A percentile compares a stretch with the other conserved stretches of the same genome.
phyloP scores from a whole-genome alignment of 1,140 invertebrate species.

The Eriocheir sinensis region DNA sequence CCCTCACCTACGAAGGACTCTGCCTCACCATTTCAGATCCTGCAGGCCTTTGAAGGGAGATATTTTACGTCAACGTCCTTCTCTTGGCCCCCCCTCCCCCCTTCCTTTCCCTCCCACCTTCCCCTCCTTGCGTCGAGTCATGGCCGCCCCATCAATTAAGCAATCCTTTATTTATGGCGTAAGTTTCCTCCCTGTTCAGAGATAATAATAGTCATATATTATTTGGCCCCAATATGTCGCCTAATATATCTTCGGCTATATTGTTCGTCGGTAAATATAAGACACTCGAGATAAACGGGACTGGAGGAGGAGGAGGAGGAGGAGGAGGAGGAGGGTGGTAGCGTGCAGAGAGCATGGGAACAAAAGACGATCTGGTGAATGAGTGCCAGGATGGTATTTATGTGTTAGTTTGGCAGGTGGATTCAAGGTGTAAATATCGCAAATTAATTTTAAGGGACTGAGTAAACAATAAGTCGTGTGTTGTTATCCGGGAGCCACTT shows the following conservation, averaged over 20 bases:
- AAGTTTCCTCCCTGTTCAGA: constrained; percentile 37
- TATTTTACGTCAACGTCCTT: background rate
- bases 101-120: background rate
- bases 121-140: background rate
- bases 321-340: background rate
- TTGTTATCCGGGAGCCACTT: too few relatives aligned
- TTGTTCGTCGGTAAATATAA: constrained; percentile 1
- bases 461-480: too few relatives aligned
- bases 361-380: background rate
- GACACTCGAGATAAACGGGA: background rate
- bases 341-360: background rate
- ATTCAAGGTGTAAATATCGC: too few relatives aligned
- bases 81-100: background rate
- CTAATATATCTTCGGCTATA: constrained; percentile 36
- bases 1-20: background rate
- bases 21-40: background rate
- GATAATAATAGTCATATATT: constrained; percentile 30
- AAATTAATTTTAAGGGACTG: too few relatives aligned
- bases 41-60: background rate
- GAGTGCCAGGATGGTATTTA: background rate
- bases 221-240: constrained; percentile 27
- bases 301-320: background rate
- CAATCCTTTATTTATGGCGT: constrained; percentile 42
- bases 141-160: constrained; percentile 33
- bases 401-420: too few relatives aligned